These are phyloP conservation scores for Myrmecobius fasciatus DNA, from an alignment of 2,113 vertebrate species.

Conservation along the genomic window DNA sequence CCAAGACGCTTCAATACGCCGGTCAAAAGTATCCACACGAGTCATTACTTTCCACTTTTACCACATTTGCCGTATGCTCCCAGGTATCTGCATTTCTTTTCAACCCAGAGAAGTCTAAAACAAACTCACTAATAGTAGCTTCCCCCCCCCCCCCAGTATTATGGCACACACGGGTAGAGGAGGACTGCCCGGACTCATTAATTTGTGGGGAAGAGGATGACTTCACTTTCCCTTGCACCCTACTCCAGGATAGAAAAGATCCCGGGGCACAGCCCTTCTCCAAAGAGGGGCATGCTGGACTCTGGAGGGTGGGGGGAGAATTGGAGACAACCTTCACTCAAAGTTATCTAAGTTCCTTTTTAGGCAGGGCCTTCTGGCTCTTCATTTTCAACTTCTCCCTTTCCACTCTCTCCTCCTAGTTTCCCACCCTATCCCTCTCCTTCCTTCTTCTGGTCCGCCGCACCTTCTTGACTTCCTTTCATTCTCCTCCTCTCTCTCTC, in stretches of 20 bases:
- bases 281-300: not conserved
- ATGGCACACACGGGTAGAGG: not conserved
- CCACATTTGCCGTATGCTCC: constrained; percentile 32
- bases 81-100: constrained; percentile 7
- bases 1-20: not conserved
- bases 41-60: constrained; percentile 24
- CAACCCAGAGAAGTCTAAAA: not conserved
- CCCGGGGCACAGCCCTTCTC: not conserved
- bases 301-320: not conserved
- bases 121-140: not conserved
- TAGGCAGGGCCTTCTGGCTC: not conserved
- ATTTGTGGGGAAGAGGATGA: not conserved
- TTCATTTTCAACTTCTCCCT: not conserved
- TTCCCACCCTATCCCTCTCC: not conserved
- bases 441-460: not conserved
- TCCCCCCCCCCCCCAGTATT: not conserved
- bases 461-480: not conserved
- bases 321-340: constrained; percentile 25
- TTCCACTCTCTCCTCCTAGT: not conserved
- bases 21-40: not conserved
- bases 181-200: not conserved
- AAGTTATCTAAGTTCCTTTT: not conserved
- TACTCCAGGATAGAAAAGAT: not conserved
- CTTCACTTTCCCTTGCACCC: not conserved
- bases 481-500: not conserved